Conservation (phyloP, 37 sponge, comb jelly and placozoan species). For the Oopsacas minuta region DNA sequence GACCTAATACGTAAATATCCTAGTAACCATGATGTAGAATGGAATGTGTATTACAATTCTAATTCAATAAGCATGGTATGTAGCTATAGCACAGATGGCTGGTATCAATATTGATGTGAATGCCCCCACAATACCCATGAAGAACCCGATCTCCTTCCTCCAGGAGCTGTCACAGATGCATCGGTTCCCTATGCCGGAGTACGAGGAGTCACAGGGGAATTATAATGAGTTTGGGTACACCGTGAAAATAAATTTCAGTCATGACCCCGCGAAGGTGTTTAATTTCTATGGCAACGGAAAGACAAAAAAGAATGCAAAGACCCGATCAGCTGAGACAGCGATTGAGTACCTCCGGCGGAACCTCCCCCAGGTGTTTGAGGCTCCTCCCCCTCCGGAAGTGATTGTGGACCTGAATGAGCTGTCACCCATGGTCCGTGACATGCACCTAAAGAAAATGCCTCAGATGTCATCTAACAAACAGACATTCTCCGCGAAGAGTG, state of each 20-base stretch:
- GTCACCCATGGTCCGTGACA: background rate
- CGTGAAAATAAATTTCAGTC: constrained; percentile 27
- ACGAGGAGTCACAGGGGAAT: constrained; percentile 37
- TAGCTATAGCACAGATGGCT: background rate
- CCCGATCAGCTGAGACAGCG: constrained; percentile 27
- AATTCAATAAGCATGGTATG: background rate
- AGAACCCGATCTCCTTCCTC: constrained; percentile 39
- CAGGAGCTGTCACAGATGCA: constrained; percentile 56
- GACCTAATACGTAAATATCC: no score
- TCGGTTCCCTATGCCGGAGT: constrained; percentile 33
- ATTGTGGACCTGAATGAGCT: background rate
- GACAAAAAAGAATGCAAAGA: constrained; percentile 44
- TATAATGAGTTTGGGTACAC: constrained; percentile 38
- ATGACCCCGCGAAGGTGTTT: background rate
- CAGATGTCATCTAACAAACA: background rate
- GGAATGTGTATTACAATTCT: background rate
- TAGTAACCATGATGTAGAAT: background rate
- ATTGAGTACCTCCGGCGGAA: constrained; percentile 24
- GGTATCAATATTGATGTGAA: background rate
- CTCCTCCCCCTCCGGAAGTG: background rate
- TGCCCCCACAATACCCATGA: background rate
- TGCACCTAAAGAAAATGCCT: constrained; percentile 13
- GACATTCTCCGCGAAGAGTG: background rate
- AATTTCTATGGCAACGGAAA: constrained; percentile 28
- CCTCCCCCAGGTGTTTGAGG: background rate